Base-by-base conservation (phyloP, 2,797 vertebrate species). In the Pempheris klunzingeri region DNA sequence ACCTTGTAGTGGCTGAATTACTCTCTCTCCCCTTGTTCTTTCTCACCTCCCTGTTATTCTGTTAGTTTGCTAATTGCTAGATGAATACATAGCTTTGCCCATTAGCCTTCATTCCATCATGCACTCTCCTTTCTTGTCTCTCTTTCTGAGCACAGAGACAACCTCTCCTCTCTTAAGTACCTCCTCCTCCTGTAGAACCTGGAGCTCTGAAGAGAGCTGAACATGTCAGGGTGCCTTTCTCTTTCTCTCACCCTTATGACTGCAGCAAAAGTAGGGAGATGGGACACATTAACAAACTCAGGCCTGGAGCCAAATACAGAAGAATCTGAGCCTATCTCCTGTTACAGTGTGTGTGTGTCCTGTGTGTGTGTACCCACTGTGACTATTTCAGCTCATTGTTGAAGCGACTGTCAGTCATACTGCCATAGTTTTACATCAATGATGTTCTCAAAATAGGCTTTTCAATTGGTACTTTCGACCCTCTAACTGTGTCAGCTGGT, bases 201-300 rank as follows among this genome's bases (percentile, higher is more conserved):
- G 30, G 20, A 70, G 28, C 50, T 67, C 52, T 63, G 64, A 77
- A 32, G n/a, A 44, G 24, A 76, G 52, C 53, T 74, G 15, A 68
- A 78, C 70, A 57, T 77, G 22, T 46, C 30, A 71, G 26, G 65
- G 53, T 52, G 69, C 13, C 36, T 49, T 65, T 38, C 34, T 61
- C 43, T 71, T 53, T 78, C 53, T 63, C 57, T 74, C 63, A 49
- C 30, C 6, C n/a, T 60, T 39, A 7, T 60, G 55, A 72, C 32
- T 71, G 73, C 57, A 49, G 58, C 52, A 78, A 34, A 68, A 44
- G 10, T 15, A 60, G n/a, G 17, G 28, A 36, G 26, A 75, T 22
- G 3, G 4, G 34, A 44, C 7, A 0, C 11, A 47, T 15, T 20
- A 24, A 1, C 13, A 67, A 22, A 68, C 18, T 55, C 32, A 43